A percentile compares a stretch with the other conserved stretches of the same genome.
phyloP scores from a whole-genome alignment of 1,140 invertebrate genomes.

The Acyrthosiphon pisum region DNA sequence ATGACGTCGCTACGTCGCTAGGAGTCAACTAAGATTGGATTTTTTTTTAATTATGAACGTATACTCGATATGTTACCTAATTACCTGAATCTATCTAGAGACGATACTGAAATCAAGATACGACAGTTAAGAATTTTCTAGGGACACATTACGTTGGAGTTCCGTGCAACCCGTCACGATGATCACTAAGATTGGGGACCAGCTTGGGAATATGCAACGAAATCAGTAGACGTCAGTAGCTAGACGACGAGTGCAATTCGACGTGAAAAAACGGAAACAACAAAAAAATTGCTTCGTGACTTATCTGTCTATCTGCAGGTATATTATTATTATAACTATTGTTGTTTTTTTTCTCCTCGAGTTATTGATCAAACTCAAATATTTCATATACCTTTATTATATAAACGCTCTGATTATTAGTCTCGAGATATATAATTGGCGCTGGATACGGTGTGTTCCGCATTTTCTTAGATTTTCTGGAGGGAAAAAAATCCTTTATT shows the following conservation, averaged over 20 bases:
- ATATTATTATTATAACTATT: neutral
- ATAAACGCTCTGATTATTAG: neutral
- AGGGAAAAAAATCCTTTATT: neutral
- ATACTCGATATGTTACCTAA: too few species aligned
- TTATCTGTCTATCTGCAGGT: neutral
- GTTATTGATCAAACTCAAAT: conserved; percentile 4
- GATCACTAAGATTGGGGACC: neutral
- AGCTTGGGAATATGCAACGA: neutral
- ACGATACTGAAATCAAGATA: too few species aligned
- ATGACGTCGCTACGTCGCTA: too few species aligned
- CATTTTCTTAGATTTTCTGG: neutral
- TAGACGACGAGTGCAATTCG: neutral
- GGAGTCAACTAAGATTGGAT: too few species aligned
- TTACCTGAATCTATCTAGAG: too few species aligned
- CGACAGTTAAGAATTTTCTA: neutral
- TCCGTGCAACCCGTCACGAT: neutral
- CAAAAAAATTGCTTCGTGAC: neutral
- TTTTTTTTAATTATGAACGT: too few species aligned
- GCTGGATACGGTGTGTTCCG: neutral
- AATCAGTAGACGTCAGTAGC: neutral
- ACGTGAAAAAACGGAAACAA: neutral
- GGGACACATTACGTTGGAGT: neutral
- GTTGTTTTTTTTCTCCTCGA: neutral
- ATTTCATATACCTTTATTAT: neutral
- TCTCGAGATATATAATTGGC: neutral